phyloP scores from a whole-genome alignment of 2,888 invertebrate species.

The Dexiosoma caninum region DNA sequence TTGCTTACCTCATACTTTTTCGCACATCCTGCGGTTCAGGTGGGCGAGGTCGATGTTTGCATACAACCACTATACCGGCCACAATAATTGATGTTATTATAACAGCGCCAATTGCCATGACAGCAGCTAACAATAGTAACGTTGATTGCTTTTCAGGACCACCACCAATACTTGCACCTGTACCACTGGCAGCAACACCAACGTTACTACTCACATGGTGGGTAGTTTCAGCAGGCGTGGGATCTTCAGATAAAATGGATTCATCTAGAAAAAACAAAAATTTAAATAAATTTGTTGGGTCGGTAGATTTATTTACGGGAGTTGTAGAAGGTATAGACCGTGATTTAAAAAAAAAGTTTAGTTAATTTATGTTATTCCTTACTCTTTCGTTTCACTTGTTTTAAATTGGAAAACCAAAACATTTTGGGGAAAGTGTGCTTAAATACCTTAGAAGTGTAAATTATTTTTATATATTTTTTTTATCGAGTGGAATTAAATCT shows the following conservation, averaged over 20 bases:
- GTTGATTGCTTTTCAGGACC: slow-evolving; percentile 77
- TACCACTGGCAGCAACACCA: slow-evolving; percentile 64
- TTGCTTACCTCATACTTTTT: slow-evolving; percentile 78
- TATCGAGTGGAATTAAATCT: too few species aligned
- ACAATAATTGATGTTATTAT: slow-evolving; percentile 79
- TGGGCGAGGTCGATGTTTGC: slow-evolving; percentile 78
- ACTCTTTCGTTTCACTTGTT: background rate
- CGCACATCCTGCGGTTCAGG: slow-evolving; percentile 78
- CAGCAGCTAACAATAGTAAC: slow-evolving; percentile 77
- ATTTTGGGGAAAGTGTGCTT: too few species aligned
- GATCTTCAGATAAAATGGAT: slow-evolving; percentile 78
- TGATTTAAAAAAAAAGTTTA: too few species aligned
- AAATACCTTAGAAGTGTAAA: too few species aligned
- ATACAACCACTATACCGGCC: slow-evolving; percentile 78
- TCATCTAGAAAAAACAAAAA: slow-evolving; percentile 72
- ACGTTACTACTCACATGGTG: slow-evolving; percentile 74
- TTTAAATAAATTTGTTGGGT: background rate
- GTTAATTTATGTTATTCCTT: background rate
- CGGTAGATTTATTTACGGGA: background rate
- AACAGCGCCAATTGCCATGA: slow-evolving; percentile 78
- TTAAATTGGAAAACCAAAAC: background rate
- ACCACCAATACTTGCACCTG: slow-evolving; percentile 67
- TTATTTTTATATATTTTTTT: too few species aligned
- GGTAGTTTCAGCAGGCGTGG: slow-evolving; percentile 78
- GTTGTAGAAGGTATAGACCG: too few species aligned